A percentile compares a stretch with the other conserved stretches of the same genome.
Evolutionary conservation across 2,113 vertebrate species (phyloP).

Genomic region (Urocynchramus pylzowi): DNA sequence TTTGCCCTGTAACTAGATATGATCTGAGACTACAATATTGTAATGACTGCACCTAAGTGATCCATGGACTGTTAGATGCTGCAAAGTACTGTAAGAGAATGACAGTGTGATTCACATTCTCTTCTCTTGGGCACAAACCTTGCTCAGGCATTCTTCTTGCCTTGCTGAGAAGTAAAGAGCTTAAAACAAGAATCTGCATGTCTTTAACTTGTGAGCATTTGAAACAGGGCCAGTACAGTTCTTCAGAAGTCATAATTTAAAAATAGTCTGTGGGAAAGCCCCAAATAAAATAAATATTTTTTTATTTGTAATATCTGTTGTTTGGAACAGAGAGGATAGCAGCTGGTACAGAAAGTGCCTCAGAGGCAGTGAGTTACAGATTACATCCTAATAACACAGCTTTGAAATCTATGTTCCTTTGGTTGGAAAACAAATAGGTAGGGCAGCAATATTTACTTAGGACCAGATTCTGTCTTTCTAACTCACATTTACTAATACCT

Average conservation of each 20-base stretch:
- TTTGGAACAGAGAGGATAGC: conserved; percentile 16
- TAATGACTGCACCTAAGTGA: not conserved
- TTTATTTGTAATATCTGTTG: conserved; percentile 56
- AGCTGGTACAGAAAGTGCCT: conserved; percentile 52
- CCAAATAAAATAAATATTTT: conserved; percentile 61
- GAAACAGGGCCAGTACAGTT: not conserved
- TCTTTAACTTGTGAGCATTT: conserved; percentile 15
- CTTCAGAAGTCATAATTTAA: conserved; percentile 60
- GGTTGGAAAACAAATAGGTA: conserved; percentile 28
- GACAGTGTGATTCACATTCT: not conserved
- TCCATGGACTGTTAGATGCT: not conserved
- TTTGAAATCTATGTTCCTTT: conserved; percentile 7
- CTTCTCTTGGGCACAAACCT: not conserved
- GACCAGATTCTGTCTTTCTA: not conserved
- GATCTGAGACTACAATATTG: not conserved
- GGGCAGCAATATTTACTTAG: conserved; percentile 12
- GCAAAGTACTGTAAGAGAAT: not conserved
- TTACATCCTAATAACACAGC: not conserved
- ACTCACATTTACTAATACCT: not conserved
- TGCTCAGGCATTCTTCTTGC: not conserved
- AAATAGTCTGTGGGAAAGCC: conserved; percentile 70
- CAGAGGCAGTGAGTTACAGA: not conserved
- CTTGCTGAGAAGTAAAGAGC: not conserved
- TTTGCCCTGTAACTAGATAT: not conserved
- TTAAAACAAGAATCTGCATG: not conserved